Evolutionary conservation across 2,113 vertebrate genomes (phyloP), one percentile per base, ranked within the genome.

Genomic region (Cheilinus undulatus): DNA sequence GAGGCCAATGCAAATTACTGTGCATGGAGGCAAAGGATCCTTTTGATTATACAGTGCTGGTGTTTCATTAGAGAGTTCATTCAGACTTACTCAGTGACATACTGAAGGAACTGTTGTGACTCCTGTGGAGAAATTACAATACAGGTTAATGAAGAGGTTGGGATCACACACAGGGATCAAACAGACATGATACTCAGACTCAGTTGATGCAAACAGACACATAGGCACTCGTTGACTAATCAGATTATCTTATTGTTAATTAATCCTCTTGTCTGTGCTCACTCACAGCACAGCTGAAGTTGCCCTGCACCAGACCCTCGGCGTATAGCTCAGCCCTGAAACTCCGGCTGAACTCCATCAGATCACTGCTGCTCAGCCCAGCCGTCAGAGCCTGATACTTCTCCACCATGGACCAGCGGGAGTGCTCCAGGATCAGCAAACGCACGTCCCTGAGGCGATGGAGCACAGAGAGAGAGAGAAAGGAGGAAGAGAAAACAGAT

Each of bases 221-320:
- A 48, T 82, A 45, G 40, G 43, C 42, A 72, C 56, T 66, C 38
- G 28, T 63, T 48, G 34, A 11, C 48, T 49, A 59, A 77, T 71
- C 32, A 60, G 49, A 46, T 28, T n/a, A 64, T 73, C 49, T 34
- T 26, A 64, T 52, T 50, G 54, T 52, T 49, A 64, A 76, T 73
- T 68, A 65, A 71, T 49, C 42, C 19, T 3, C 26, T 70, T 83
- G 64, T 86, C 17, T 67, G 46, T 30, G 59, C 32, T 1, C 43
- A 80, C 96, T 96, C 82, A 99, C 98, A 32, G 87, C 74, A 84
- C 94, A 95, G 9, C 94, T 96, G 80, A 98, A 92, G 92, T 99
- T 99, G 26, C 97, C 98, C 75, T 99, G 98, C n/a, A 97, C 96
- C 0, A 98, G 91, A 0, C 98, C 98, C 85, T 99, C 97, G 1